These are phyloP conservation scores for Zeus faber DNA, from an alignment of 2,113 vertebrate genomes.

Conservation along the genomic window DNA sequence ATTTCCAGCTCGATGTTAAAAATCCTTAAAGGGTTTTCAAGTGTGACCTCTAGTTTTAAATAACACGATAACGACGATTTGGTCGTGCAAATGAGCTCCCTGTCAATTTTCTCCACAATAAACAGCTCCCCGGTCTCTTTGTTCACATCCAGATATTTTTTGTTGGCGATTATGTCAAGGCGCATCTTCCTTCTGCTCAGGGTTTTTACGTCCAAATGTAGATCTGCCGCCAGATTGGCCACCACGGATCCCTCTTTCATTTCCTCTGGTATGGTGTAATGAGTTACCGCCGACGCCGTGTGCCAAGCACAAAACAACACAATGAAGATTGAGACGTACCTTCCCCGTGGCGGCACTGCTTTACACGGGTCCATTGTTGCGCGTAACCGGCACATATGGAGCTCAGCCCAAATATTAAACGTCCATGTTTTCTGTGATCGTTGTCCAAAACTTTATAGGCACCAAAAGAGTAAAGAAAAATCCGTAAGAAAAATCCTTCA, in stretches of 20 bases:
- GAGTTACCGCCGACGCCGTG: slow-evolving; percentile 22
- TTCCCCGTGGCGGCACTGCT: not conserved
- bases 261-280: slow-evolving; percentile 74
- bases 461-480: too few species aligned
- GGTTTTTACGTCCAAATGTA: slow-evolving; percentile 64
- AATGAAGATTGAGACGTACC: not conserved
- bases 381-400: too few species aligned
- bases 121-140: slow-evolving; percentile 76
- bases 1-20: slow-evolving; percentile 73
- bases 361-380: not conserved
- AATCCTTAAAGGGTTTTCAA: slow-evolving; percentile 68
- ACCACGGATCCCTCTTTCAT: slow-evolving; percentile 74
- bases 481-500: too few species aligned
- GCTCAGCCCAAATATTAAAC: too few species aligned
- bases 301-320: not conserved
- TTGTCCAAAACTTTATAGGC: too few species aligned
- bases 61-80: slow-evolving; percentile 50
- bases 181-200: slow-evolving; percentile 58
- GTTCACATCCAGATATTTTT: slow-evolving; percentile 77
- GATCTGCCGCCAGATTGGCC: slow-evolving; percentile 73
- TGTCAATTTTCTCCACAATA: slow-evolving; percentile 71
- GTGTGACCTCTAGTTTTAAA: slow-evolving; percentile 68
- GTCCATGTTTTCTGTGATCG: too few species aligned
- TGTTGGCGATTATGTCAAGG: slow-evolving; percentile 42
- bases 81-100: slow-evolving; percentile 55